phyloP scores from a whole-genome alignment of 2,113 vertebrate species.

The Hemicordylus capensis region DNA sequence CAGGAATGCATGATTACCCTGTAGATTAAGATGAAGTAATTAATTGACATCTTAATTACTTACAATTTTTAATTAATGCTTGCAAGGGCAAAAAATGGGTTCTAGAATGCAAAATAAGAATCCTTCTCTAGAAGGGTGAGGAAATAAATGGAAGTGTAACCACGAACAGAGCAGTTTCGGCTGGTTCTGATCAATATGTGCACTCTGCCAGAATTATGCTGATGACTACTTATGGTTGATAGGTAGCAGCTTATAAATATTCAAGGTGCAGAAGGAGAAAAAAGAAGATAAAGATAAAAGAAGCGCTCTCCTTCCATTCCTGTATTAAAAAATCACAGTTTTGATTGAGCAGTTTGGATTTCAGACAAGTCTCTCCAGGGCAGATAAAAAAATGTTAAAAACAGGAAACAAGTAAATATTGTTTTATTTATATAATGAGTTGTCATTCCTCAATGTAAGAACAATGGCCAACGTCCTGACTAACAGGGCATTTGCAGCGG shows the following conservation, averaged over 20 bases:
- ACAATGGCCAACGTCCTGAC: too few species aligned
- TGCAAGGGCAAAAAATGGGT: slow-evolving; percentile 50
- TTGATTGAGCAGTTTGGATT: too few species aligned
- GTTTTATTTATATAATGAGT: too few species aligned
- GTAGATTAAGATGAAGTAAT: slow-evolving; percentile 68
- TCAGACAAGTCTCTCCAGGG: too few species aligned
- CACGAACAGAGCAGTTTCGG: background rate
- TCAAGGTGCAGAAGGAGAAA: background rate
- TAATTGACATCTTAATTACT: slow-evolving; percentile 74
- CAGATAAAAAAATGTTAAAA: too few species aligned
- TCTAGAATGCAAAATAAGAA: slow-evolving; percentile 62
- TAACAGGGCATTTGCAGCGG: too few species aligned
- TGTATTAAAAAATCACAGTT: too few species aligned
- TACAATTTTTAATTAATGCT: slow-evolving; percentile 70
- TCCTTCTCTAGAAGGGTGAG: slow-evolving; percentile 35
- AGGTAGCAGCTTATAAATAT: background rate
- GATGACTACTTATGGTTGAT: background rate
- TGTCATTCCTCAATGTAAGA: too few species aligned
- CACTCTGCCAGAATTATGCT: background rate
- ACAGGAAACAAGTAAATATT: too few species aligned
- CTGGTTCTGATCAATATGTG: background rate
- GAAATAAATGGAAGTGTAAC: slow-evolving; percentile 53
- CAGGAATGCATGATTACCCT: slow-evolving; percentile 67
- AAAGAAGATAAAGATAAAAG: background rate
- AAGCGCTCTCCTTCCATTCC: background rate